Conservation (phyloP, 2,888 invertebrate genomes). For the Ornithoptera priamus region DNA sequence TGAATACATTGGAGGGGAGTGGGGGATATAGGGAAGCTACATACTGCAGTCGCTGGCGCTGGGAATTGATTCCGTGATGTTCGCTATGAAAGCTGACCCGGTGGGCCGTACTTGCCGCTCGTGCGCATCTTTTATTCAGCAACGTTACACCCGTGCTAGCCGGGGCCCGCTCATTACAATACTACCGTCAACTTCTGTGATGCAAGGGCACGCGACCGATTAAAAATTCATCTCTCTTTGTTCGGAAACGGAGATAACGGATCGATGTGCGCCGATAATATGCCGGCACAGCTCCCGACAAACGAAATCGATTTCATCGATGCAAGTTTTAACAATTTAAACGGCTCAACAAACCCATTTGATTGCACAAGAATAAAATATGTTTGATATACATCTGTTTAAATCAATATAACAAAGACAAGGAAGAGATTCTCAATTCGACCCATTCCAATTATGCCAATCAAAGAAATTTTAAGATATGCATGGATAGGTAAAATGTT, state of each 20-base stretch:
- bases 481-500: no score
- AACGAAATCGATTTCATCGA: conserved; percentile 64
- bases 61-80: conserved; percentile 3
- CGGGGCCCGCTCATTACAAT: conserved; percentile 60
- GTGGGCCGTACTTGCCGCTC: conserved; percentile 1
- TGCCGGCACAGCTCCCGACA: conserved; percentile 50
- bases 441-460: no score
- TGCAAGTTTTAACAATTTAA: conserved; percentile 40
- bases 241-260: conserved; percentile 64
- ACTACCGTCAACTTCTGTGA: conserved; percentile 57
- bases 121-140: conserved; percentile 41
- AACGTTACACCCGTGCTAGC: conserved; percentile 36
- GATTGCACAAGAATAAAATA: no score
- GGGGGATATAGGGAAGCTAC: no score
- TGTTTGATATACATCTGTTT: no score
- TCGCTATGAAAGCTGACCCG: conserved; percentile 1
- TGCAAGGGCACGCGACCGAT: conserved; percentile 69
- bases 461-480: no score
- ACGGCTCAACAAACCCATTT: background rate
- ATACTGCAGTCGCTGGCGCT: background rate
- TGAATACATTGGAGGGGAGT: conserved; percentile 3
- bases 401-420: no score
- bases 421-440: no score
- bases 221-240: conserved; percentile 78
- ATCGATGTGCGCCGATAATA: conserved; percentile 67